phyloP scores from a whole-genome alignment of 2,797 vertebrate genomes.

The Mormyrus proboscirostris region DNA sequence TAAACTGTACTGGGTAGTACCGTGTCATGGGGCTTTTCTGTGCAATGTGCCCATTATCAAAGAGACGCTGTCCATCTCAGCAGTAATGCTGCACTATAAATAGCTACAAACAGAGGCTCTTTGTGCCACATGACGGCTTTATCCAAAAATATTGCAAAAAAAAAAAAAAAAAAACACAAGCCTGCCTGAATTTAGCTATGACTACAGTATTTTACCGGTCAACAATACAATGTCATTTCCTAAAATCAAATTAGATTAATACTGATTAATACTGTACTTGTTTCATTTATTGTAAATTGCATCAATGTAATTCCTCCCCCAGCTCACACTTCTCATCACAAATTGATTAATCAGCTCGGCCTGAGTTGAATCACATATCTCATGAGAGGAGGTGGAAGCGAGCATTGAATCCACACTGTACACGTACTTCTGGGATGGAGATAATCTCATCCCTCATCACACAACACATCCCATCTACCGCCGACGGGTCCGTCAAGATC shows the following conservation, averaged over 20 bases:
- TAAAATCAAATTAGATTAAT: conserved; percentile 26
- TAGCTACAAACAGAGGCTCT: conserved; percentile 5
- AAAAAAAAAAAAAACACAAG: not conserved
- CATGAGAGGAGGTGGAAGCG: conserved; percentile 6
- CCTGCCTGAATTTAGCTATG: not conserved
- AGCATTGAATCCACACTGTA: not conserved
- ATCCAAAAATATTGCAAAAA: not conserved
- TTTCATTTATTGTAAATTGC: conserved; percentile 36
- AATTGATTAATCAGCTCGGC: conserved; percentile 54
- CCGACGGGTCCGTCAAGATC: not conserved
- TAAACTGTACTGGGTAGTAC: not conserved
- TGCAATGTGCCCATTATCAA: not conserved
- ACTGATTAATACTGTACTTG: conserved; percentile 33
- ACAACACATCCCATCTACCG: not conserved
- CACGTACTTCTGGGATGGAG: not conserved
- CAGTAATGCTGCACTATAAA: conserved; percentile 15
- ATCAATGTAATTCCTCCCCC: conserved; percentile 37
- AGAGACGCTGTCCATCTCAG: not conserved
- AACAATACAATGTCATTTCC: not conserved
- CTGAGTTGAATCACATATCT: conserved; percentile 52
- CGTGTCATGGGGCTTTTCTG: not conserved
- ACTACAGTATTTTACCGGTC: not conserved
- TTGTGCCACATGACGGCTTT: not conserved
- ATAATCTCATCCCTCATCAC: conserved; percentile 13
- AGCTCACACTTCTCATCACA: conserved; percentile 18